Percentiles rank a stretch among this genome's conserved stretches.
phyloP scores from a whole-genome alignment of 2,888 invertebrate species.

The Homarus gammarus region DNA sequence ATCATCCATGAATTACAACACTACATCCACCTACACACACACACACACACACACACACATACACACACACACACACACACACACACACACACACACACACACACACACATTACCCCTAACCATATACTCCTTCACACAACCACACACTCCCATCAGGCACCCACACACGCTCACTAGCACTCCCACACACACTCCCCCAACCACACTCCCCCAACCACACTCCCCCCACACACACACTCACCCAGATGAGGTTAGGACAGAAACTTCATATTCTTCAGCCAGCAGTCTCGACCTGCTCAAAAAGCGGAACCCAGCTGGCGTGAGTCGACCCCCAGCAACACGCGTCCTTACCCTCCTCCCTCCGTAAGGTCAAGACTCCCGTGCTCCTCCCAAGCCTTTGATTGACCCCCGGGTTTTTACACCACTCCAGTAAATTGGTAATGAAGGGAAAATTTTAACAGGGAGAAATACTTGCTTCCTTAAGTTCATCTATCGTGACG shows the following conservation, averaged over 20 bases:
- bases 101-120: not conserved
- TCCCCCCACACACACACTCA: constrained; percentile 28
- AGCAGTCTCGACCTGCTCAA: not conserved
- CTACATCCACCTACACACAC: no score
- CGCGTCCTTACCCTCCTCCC: not conserved
- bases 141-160: not conserved
- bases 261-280: constrained; percentile 3
- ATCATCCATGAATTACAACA: no score
- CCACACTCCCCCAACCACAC: constrained; percentile 25
- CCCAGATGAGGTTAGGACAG: not conserved
- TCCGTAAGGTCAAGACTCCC: not conserved
- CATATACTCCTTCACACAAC: not conserved
- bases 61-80: constrained; percentile 1
- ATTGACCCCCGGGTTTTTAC: constrained; percentile 13
- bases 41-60: not conserved
- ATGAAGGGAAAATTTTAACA: not conserved
- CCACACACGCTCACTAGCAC: not conserved
- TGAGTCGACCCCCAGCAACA: not conserved
- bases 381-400: not conserved
- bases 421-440: not conserved
- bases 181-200: constrained; percentile 17
- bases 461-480: not conserved
- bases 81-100: constrained; percentile 20
- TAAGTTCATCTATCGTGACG: no score
- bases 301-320: not conserved